These are phyloP conservation scores for Euspilapteryx auroguttella DNA, from an alignment of 2,888 invertebrate genomes.

Conservation along the genomic window DNA sequence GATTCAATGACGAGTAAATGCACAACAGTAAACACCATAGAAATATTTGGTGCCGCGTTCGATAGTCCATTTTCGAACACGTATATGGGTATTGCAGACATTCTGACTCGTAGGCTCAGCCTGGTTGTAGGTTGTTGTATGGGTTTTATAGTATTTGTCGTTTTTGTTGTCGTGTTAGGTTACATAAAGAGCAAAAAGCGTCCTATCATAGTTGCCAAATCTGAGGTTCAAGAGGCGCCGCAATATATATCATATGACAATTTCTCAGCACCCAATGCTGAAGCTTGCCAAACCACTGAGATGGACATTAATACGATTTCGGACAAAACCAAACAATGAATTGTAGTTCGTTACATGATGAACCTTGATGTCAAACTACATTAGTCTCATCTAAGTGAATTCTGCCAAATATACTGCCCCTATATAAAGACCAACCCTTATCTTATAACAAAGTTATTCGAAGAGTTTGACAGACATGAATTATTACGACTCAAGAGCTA, in stretches of 20 bases:
- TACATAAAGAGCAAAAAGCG: slow-evolving; percentile 86
- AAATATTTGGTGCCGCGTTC: slow-evolving; percentile 67
- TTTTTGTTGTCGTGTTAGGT: slow-evolving; percentile 80
- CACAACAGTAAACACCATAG: slow-evolving; percentile 74
- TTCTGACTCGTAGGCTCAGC: slow-evolving; percentile 79
- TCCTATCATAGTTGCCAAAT: slow-evolving; percentile 72
- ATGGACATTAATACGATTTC: slow-evolving; percentile 49
- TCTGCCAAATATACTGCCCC: too few species aligned
- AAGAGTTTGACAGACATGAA: slow-evolving; percentile 36
- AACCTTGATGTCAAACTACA: too few species aligned
- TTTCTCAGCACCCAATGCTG: slow-evolving; percentile 36
- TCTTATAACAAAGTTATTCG: slow-evolving; percentile 25
- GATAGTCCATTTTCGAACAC: slow-evolving; percentile 63
- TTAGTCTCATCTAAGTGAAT: too few species aligned
- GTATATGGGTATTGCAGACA: slow-evolving; percentile 71
- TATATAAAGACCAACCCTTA: too few species aligned
- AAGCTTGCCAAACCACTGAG: slow-evolving; percentile 33
- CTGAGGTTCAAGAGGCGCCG: slow-evolving; percentile 70
- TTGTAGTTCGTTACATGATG: too few species aligned
- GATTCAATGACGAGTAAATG: slow-evolving; percentile 78
- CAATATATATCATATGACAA: slow-evolving; percentile 78
- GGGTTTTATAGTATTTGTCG: slow-evolving; percentile 83
- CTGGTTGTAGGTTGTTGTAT: slow-evolving; percentile 85
- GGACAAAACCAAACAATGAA: slow-evolving; percentile 27
- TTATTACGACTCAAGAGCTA: slow-evolving; percentile 33